Conservation (phyloP, 2,888 invertebrate genomes). For the Blastobasis lacticolella region DNA sequence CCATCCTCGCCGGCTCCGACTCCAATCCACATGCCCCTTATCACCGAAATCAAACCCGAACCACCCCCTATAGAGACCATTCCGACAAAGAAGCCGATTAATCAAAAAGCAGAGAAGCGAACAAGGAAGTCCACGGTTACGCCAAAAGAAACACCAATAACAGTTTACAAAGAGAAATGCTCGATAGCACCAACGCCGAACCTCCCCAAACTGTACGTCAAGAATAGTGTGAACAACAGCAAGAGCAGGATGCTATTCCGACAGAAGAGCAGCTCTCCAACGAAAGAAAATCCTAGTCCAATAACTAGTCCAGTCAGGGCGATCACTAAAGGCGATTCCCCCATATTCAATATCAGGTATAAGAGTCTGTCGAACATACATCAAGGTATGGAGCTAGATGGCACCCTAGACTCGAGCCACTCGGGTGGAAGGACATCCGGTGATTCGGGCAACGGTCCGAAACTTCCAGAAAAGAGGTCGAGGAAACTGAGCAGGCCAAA, state of each 20-base stretch:
- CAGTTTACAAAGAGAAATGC: conserved; percentile 74
- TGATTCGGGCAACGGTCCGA: conserved; percentile 84
- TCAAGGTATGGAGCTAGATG: conserved; percentile 83
- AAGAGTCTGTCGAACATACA: conserved; percentile 82
- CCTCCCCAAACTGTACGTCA: conserved; percentile 85
- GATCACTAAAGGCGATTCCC: conserved; percentile 80
- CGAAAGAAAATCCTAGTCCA: conserved; percentile 81
- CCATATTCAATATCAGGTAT: conserved; percentile 83
- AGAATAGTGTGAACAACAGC: conserved; percentile 79
- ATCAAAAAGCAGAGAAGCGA: conserved; percentile 81
- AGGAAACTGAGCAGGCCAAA: conserved; percentile 87
- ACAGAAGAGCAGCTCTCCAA: conserved; percentile 82
- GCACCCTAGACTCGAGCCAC: conserved; percentile 92
- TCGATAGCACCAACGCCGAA: conserved; percentile 69
- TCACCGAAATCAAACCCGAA: conserved; percentile 82
- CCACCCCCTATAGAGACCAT: conserved; percentile 95
- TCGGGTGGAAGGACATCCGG: conserved; percentile 91
- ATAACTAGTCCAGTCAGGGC: conserved; percentile 65
- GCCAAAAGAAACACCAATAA: conserved; percentile 70
- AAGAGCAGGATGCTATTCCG: conserved; percentile 78
- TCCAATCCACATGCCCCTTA: conserved; percentile 70
- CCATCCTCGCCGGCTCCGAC: conserved; percentile 71
- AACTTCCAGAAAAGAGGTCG: conserved; percentile 87
- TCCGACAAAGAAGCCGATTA: conserved; percentile 83
- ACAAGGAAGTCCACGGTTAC: conserved; percentile 79